Conservation (phyloP, 1,140 invertebrate species). For the Drosophila athabasca region DNA sequence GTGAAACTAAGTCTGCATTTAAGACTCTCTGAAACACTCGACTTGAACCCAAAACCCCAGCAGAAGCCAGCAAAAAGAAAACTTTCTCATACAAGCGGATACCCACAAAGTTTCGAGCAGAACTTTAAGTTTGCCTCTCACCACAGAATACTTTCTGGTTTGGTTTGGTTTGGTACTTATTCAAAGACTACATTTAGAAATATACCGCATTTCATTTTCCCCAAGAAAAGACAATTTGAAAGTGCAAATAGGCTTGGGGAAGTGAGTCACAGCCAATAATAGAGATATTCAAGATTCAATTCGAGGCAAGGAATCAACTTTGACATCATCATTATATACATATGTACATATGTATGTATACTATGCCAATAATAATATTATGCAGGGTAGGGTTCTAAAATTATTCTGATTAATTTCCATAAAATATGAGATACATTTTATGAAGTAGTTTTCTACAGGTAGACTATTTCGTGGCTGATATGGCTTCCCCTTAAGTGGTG, state of each 20-base stretch:
- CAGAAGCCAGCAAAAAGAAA: constrained; percentile 15
- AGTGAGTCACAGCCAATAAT: not conserved
- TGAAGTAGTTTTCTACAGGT: too few relatives aligned
- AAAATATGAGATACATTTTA: too few relatives aligned
- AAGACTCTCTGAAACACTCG: constrained; percentile 1
- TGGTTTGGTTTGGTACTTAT: not conserved
- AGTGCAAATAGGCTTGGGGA: not conserved
- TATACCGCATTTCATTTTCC: too few relatives aligned
- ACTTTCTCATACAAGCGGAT: constrained; percentile 17
- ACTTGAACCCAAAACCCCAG: constrained; percentile 6
- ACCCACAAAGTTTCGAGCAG: constrained; percentile 28
- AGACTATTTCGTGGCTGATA: not conserved
- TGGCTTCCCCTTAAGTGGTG: not conserved
- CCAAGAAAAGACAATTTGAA: constrained; percentile 13
- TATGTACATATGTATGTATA: too few relatives aligned
- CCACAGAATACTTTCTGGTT: constrained; percentile 1
- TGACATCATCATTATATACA: too few relatives aligned
- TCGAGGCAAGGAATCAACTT: too few relatives aligned
- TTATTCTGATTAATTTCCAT: too few relatives aligned
- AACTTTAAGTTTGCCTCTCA: constrained; percentile 16
- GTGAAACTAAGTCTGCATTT: too few relatives aligned
- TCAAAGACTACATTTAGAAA: not conserved
- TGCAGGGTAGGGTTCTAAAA: too few relatives aligned
- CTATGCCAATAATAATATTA: too few relatives aligned
- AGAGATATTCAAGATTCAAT: not conserved